Conservation (phyloP, 2,888 invertebrate species). For the Charanyca ferruginea region DNA sequence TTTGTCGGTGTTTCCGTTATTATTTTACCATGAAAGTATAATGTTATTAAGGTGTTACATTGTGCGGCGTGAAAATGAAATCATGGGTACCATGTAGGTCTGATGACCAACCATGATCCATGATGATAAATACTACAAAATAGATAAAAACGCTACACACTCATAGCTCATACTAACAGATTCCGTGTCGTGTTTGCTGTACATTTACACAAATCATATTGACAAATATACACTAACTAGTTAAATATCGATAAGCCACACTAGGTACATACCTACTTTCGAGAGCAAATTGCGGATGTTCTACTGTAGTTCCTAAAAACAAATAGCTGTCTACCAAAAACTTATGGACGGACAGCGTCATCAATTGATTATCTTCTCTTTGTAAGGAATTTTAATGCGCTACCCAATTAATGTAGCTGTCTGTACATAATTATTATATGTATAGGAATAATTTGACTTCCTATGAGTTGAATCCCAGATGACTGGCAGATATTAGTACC, state of each 20-base stretch:
- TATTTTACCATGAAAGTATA: constrained; percentile 11
- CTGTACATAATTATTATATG: background rate
- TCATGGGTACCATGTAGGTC: too few species aligned
- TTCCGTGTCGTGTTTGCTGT: constrained; percentile 18
- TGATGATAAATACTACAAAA: constrained; percentile 2
- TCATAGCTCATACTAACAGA: constrained; percentile 14
- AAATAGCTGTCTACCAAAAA: background rate
- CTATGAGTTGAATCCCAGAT: constrained; percentile 16
- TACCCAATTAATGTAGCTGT: background rate
- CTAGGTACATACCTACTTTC: background rate
- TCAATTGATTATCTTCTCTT: background rate
- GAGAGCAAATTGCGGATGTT: background rate
- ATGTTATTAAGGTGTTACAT: constrained; percentile 1
- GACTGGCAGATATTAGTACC: constrained; percentile 18
- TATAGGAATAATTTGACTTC: constrained; percentile 9
- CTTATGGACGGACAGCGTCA: background rate
- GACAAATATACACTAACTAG: constrained; percentile 1
- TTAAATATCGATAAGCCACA: background rate
- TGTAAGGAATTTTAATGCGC: background rate
- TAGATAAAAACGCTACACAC: constrained; percentile 12
- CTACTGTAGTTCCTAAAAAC: background rate
- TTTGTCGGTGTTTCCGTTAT: constrained; percentile 6
- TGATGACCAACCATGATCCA: too few species aligned
- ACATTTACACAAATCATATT: constrained; percentile 19
- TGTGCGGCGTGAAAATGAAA: constrained; percentile 6